Conservation (phyloP, 2,888 invertebrate genomes). For the Bruchidius siliquastri region DNA sequence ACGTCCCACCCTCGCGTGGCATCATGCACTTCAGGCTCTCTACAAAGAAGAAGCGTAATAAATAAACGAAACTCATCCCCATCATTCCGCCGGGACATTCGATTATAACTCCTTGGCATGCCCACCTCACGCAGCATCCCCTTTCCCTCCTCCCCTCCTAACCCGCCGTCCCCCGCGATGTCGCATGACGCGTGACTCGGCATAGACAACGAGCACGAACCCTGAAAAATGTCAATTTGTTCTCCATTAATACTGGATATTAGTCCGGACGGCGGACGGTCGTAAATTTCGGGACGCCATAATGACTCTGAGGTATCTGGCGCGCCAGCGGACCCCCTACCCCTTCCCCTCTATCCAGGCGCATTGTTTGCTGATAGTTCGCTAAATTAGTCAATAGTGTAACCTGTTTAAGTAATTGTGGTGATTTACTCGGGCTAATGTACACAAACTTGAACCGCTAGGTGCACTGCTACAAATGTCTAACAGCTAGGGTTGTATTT, state of each 20-base stretch:
- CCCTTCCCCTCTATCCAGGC: not conserved
- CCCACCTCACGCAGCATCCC: not conserved
- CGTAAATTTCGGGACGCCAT: slow-evolving; percentile 38
- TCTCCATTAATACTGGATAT: slow-evolving; percentile 49
- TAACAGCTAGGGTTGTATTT: not conserved
- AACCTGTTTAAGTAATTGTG: slow-evolving; percentile 4
- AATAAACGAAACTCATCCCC: not conserved
- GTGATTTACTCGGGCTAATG: not conserved
- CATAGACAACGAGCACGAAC: slow-evolving; percentile 48
- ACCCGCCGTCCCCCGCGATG: not conserved
- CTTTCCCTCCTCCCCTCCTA: not conserved
- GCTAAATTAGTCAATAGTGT: slow-evolving; percentile 9
- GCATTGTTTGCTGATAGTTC: slow-evolving; percentile 1
- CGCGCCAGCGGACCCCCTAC: slow-evolving; percentile 5
- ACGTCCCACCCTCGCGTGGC: not conserved
- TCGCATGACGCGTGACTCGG: slow-evolving; percentile 40
- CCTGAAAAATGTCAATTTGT: slow-evolving; percentile 50
- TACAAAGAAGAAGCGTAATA: not conserved
- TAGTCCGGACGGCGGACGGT: slow-evolving; percentile 40
- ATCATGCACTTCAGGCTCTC: not conserved
- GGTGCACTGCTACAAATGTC: not conserved
- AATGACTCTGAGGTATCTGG: slow-evolving; percentile 28
- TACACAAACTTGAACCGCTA: not conserved
- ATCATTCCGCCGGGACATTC: not conserved
- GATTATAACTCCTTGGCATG: not conserved